Base-by-base conservation (phyloP, 2,888 invertebrate species). In the Piscicola geometra region DNA sequence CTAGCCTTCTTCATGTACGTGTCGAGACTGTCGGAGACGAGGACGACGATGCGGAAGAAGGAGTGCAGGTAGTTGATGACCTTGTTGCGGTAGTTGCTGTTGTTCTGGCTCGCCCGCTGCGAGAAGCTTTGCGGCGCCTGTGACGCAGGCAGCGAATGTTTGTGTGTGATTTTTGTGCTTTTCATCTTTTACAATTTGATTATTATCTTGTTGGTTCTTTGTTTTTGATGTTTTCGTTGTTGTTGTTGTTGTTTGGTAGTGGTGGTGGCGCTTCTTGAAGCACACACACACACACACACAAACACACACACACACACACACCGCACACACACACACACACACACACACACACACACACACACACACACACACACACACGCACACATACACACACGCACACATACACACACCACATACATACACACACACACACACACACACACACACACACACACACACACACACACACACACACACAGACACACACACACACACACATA, bases 1-100 rank as follows among this genome's bases (percentile, higher is more conserved):
- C 93, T 88, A 78, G 94, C 91, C 82, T 90, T 90, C 78, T 93
- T 92, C 93, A 96, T 94, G 83, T 96, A 97, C 60, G 83, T 78
- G 77, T 84, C 93, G 81, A 96, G 89, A 85, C 94, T 96, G 86
- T 94, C 92, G 1, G 95, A 93, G 80, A 96, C 94, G 81, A 95
- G 89, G 86, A 94, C 93, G 80, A 97, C 95, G 79, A 96, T 90
- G 72, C 93, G 91, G 87, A 96, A 94, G 83, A 93, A 92, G 82
- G 90, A 91, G 87, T 96, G 95, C 80, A 97, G 88, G 76, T 93
- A 89, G 85, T 93, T 93, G 82, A 96, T 94, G 77, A 94, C 91
- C 86, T 92, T 89, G 86, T 89, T 89, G 78, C 90, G 87, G 82
- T 83, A 87, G 82, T 83, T 83, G 69, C 83, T 82, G 76, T 84